Evolutionary conservation across 2,113 vertebrate genomes (phyloP).

Genomic region (Hydropotes inermis): DNA sequence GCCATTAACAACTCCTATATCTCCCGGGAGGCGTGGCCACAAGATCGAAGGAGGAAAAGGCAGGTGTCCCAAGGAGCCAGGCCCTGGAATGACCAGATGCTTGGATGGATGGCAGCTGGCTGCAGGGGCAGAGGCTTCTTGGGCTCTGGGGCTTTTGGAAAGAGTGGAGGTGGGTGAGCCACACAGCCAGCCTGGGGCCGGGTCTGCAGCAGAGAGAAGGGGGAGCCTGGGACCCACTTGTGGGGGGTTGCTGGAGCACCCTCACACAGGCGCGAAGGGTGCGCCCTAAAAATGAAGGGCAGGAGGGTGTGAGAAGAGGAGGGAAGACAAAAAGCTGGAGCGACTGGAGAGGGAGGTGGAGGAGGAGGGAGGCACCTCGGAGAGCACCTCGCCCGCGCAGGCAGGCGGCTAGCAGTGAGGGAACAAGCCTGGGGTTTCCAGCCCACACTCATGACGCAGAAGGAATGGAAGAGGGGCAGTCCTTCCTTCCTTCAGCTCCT

Average conservation of each 20-base stretch:
- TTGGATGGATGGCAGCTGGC: background rate
- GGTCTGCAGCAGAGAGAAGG: background rate
- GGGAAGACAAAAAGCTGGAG: background rate
- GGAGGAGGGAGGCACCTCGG: background rate
- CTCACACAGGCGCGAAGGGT: too few relatives aligned
- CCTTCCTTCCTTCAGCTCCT: background rate
- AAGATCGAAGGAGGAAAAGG: background rate
- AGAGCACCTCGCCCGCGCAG: background rate
- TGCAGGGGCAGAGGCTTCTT: background rate
- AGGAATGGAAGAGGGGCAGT: background rate
- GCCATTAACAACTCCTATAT: background rate
- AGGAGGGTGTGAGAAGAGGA: too few relatives aligned
- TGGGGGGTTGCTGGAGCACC: background rate
- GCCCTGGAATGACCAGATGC: too few relatives aligned
- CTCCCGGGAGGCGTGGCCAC: background rate
- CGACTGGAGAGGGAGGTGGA: background rate
- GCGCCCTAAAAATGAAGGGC: background rate
- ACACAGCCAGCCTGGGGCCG: background rate
- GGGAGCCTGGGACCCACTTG: background rate
- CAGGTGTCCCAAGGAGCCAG: fast-evolving
- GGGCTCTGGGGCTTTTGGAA: background rate
- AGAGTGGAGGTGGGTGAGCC: background rate
- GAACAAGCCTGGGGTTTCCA: background rate
- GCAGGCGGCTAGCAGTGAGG: background rate
- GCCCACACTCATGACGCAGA: background rate